Evolutionary conservation across 37 sponge, comb jelly and placozoan genomes (phyloP), one percentile per base, ranked within the genome.

Genomic region (Halichondria panicea): DNA sequence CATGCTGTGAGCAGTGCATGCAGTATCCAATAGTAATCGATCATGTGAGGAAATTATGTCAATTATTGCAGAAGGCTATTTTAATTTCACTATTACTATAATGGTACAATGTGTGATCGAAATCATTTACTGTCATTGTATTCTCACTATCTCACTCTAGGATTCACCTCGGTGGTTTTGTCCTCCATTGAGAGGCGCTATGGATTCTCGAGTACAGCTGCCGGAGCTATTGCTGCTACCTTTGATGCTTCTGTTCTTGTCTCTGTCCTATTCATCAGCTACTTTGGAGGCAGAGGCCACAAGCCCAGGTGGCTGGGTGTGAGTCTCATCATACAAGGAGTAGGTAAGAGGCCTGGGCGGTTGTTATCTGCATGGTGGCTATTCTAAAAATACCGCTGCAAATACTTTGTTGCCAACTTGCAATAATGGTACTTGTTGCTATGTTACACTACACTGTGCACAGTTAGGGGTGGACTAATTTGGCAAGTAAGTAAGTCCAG

Each of bases 241-340:
- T 89, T 84, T 48, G 94, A 93, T 44, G 69, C 79, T 19, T 55
- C 84, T 8, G 88, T 86, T 2, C 63, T 84, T 7, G 52, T 86
- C 13, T 71, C 70, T n/a, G 65, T 86, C 12, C 40, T 86, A 21
- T 76, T 85, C 59, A 77, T 83, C 71, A 93, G 88, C 80, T 90
- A 93, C 55, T 89, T 89, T 70, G 94, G 91, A 18, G 94, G 91
- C 48, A 66, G 69, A 32, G 75, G 88, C 19, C 91, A 93, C 75
- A 93, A 93, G 55, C 91, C 91, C 7, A 63, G 81, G 25, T 89
- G 83, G 87, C 72, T 93, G 41, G 91, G 91, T 0, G 50, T 81
- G 27, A 76, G 87, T 56, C 55, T 62, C 53, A 53, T 92, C 53
- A 55, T 92, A 32, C 80, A 80, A 59, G 92, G 85, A 3, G 25